A percentile compares a stretch with the other conserved stretches of the same genome.
phyloP scores from a whole-genome alignment of 2,113 vertebrate genomes.

The Megalops atlanticus region DNA sequence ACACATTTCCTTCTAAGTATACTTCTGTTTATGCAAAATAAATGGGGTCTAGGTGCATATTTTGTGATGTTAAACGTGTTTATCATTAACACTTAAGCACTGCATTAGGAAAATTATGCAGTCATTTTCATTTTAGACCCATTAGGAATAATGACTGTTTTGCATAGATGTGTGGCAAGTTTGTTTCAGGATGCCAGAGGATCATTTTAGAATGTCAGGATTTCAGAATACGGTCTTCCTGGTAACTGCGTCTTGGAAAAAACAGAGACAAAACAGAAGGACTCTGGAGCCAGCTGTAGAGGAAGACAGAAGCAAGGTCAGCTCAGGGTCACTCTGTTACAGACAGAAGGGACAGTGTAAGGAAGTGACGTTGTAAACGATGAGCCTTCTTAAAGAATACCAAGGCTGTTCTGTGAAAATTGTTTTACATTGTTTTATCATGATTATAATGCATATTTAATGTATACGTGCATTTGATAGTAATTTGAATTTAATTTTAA shows the following conservation, averaged over 20 bases:
- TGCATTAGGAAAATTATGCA: not conserved
- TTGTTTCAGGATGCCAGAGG: too few species aligned
- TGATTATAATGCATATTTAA: too few species aligned
- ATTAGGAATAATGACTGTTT: not conserved
- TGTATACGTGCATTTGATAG: too few species aligned
- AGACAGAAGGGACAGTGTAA: not conserved
- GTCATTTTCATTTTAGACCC: not conserved
- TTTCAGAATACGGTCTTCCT: not conserved
- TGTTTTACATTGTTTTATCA: too few species aligned
- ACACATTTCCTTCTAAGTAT: conserved; percentile 4
- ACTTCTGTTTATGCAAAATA: too few species aligned
- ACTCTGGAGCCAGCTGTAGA: not conserved
- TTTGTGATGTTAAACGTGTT: too few species aligned
- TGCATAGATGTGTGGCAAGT: not conserved
- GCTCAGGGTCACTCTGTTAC: not conserved
- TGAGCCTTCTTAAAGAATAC: too few species aligned
- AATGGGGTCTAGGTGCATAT: too few species aligned
- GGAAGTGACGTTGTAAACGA: not conserved
- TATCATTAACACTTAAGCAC: too few species aligned
- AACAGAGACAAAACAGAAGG: not conserved
- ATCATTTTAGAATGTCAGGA: not conserved
- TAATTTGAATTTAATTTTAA: too few species aligned
- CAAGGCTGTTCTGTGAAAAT: too few species aligned
- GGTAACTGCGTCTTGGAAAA: not conserved
- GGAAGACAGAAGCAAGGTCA: too few species aligned